Evolutionary conservation across 1,140 invertebrate genomes (phyloP).

Genomic region (Lordiphosa mommai): DNA sequence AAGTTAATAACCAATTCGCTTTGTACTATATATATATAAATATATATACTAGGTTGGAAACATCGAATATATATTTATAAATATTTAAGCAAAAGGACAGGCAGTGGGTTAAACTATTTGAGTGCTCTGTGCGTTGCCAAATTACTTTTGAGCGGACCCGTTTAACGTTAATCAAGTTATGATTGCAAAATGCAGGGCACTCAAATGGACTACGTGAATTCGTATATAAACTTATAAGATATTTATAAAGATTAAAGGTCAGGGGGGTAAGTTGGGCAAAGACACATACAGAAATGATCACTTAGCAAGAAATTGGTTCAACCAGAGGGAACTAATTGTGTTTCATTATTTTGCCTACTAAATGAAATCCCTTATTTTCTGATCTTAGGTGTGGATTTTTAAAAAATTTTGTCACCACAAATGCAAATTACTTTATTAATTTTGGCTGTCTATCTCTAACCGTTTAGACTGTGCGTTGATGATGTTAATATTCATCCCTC

Average conservation of each 20-base stretch:
- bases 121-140: constrained; percentile 7
- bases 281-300: constrained; percentile 3
- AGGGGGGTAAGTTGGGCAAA: background rate
- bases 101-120: constrained; percentile 7
- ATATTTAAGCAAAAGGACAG: constrained; percentile 61
- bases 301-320: background rate
- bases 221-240: constrained; percentile 11
- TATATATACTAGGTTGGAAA: constrained; percentile 25
- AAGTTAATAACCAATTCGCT: constrained; percentile 75
- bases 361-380: no score
- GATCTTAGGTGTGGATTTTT: no score
- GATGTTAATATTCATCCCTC: no score
- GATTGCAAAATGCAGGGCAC: constrained; percentile 3
- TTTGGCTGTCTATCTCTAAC: no score
- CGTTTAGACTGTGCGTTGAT: no score
- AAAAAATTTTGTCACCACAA: no score
- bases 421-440: no score
- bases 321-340: no score
- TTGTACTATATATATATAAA: constrained; percentile 50
- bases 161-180: constrained; percentile 52
- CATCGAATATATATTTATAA: constrained; percentile 63
- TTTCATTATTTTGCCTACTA: no score
- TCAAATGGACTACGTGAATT: constrained; percentile 30
- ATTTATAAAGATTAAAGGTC: constrained; percentile 9
- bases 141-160: constrained; percentile 16